These are phyloP conservation scores for Ferdinandea cuprea DNA, from an alignment of 2,888 invertebrate species.

Conservation along the genomic window DNA sequence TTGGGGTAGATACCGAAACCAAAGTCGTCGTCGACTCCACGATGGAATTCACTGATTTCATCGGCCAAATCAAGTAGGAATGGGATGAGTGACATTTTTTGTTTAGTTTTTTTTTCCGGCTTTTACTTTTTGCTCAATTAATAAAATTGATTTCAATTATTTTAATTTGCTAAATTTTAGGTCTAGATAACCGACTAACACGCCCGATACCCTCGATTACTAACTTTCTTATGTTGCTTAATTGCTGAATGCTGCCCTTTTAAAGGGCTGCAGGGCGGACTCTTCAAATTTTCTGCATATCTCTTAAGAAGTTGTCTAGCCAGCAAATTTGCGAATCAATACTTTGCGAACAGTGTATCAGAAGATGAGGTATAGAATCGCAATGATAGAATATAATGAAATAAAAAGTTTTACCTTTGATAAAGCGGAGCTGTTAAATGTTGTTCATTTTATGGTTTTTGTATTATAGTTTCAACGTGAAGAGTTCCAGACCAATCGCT, in stretches of 20 bases:
- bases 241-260: constrained; percentile 77
- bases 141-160: constrained; percentile 28
- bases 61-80: constrained; percentile 78
- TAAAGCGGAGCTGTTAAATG: too few species aligned
- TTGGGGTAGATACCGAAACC: constrained; percentile 76
- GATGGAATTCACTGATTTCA: constrained; percentile 76
- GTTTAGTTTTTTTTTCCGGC: constrained; percentile 17
- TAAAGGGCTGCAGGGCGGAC: constrained; percentile 78
- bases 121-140: constrained; percentile 2
- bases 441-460: too few species aligned
- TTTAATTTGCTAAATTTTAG: constrained; percentile 39
- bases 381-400: not conserved
- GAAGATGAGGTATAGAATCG: not conserved
- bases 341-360: constrained; percentile 48
- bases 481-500: too few species aligned
- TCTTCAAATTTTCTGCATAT: constrained; percentile 73
- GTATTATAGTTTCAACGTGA: too few species aligned
- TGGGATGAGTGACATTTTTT: constrained; percentile 78
- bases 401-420: too few species aligned
- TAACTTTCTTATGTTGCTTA: constrained; percentile 76
- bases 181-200: constrained; percentile 66
- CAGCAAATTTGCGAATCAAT: constrained; percentile 55
- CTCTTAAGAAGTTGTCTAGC: constrained; percentile 68
- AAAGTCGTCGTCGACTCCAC: constrained; percentile 76
- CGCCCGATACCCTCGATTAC: constrained; percentile 77